Evolutionary conservation across 2,113 vertebrate species (phyloP).

Genomic region (Nematolebias whitei): DNA sequence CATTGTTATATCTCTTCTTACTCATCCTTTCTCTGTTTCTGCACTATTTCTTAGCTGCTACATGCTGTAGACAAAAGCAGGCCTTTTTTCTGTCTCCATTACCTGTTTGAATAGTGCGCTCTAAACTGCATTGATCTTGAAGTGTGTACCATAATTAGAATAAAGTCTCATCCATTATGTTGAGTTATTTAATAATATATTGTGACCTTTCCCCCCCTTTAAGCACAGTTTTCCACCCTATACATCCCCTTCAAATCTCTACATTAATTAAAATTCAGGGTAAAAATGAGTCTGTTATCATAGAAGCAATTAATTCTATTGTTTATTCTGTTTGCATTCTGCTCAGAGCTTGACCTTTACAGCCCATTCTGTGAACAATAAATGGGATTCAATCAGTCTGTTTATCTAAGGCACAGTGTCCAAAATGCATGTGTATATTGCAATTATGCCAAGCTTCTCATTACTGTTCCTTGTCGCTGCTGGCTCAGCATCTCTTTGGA

Average conservation of each 20-base stretch:
- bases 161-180: not conserved
- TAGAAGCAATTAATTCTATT: constrained; percentile 36
- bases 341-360: constrained; percentile 53
- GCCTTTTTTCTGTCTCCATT: not conserved
- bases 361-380: constrained; percentile 38
- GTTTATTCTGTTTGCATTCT: constrained; percentile 41
- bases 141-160: not conserved
- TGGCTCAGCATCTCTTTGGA: constrained; percentile 21
- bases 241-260: constrained; percentile 3
- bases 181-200: not conserved
- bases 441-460: constrained; percentile 40
- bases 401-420: constrained; percentile 42
- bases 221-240: not conserved
- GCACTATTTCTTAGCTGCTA: not conserved
- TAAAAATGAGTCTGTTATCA: constrained; percentile 18
- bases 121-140: not conserved
- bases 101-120: not conserved
- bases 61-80: constrained; percentile 1
- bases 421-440: constrained; percentile 47
- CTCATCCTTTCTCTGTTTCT: too few relatives aligned
- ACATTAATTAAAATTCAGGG: constrained; percentile 20
- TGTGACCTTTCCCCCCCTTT: not conserved
- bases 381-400: constrained; percentile 33
- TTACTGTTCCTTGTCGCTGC: constrained; percentile 29
- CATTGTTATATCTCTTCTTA: too few relatives aligned